phyloP scores from a whole-genome alignment of 2,113 vertebrate species.

The Lepidothrix coronata region DNA sequence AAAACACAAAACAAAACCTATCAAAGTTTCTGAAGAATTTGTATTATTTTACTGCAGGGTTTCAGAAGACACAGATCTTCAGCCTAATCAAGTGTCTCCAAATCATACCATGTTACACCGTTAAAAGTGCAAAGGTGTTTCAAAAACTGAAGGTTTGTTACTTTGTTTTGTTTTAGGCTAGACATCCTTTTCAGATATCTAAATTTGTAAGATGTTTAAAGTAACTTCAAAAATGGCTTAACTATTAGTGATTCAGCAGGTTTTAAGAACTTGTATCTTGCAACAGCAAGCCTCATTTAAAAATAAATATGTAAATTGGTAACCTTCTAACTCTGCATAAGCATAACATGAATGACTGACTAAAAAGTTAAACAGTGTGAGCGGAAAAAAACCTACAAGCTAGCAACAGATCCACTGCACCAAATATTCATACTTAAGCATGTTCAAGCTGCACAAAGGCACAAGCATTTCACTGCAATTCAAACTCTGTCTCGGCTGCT shows the following conservation, averaged over 20 bases:
- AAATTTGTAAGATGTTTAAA: neutral
- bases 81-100: neutral
- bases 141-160: neutral
- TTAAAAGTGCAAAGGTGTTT: neutral
- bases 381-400: neutral
- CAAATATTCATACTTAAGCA: neutral
- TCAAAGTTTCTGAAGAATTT: neutral
- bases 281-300: neutral
- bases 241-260: constrained; percentile 15
- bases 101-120: neutral
- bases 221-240: neutral
- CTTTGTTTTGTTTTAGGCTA: neutral
- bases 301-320: fast-evolving
- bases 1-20: neutral
- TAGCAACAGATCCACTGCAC: neutral
- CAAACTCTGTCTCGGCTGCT: neutral
- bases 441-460: neutral
- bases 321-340: neutral
- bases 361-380: neutral
- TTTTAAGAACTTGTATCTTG: neutral
- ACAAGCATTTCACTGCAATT: neutral
- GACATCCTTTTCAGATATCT: neutral
- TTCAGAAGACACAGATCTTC: neutral
- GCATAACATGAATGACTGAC: neutral
- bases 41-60: neutral